Evolutionary conservation across 2,113 vertebrate species (phyloP).

Genomic region (Hypanus sabinus): DNA sequence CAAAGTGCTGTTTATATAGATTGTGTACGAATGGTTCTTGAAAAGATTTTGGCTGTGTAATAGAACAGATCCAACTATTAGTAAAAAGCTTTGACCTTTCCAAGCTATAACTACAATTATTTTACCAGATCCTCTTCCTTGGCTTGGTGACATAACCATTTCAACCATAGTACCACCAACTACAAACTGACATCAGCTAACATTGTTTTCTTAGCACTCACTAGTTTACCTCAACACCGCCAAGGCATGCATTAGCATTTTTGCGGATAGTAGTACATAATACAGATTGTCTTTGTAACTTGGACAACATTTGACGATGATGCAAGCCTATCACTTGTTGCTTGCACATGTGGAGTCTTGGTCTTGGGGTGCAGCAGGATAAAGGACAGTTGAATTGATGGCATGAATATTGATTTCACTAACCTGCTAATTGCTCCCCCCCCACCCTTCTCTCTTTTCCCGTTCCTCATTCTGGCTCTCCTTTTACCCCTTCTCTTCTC

Average conservation of each 20-base stretch:
- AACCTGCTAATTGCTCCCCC: too few relatives aligned
- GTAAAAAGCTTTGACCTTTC: background rate
- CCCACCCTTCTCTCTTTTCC: too few relatives aligned
- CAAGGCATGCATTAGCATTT: background rate
- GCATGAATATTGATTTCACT: too few relatives aligned
- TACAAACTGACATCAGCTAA: background rate
- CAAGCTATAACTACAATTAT: background rate
- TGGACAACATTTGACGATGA: background rate
- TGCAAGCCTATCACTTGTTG: background rate
- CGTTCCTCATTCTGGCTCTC: too few relatives aligned
- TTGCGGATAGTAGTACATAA: background rate
- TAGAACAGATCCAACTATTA: constrained; percentile 23
- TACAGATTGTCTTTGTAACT: background rate
- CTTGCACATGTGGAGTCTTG: background rate
- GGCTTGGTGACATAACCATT: background rate
- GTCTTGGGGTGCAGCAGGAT: background rate
- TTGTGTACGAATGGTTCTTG: background rate
- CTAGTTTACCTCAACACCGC: background rate
- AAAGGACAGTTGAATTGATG: background rate
- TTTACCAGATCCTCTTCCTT: background rate
- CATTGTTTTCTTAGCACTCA: constrained; percentile 16
- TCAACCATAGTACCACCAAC: background rate
- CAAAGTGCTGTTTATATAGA: constrained; percentile 8
- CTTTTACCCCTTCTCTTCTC: too few relatives aligned
- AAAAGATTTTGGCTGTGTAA: background rate